Evolutionary conservation across 2,888 invertebrate species (phyloP).

Genomic region (Mellilla xanthometata): DNA sequence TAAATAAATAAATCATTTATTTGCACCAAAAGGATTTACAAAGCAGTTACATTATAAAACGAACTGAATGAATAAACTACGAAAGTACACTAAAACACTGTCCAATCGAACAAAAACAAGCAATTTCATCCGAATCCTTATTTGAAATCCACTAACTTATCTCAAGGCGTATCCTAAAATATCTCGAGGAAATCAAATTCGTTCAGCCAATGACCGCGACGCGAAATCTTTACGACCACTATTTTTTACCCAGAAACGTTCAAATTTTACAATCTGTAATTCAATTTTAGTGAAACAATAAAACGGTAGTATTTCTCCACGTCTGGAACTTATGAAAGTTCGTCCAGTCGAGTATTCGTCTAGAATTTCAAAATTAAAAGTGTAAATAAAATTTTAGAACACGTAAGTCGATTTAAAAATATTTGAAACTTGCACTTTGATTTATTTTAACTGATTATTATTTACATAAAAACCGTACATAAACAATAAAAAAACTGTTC

Average conservation of each 20-base stretch:
- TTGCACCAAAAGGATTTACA: background rate
- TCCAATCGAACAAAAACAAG: constrained; percentile 4
- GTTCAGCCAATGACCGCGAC: constrained; percentile 23
- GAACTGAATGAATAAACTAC: too few species aligned
- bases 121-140: constrained; percentile 7
- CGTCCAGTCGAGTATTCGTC: too few species aligned
- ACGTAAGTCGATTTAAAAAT: too few species aligned
- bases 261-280: background rate
- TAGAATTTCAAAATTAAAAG: too few species aligned
- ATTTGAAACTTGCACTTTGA: too few species aligned
- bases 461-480: background rate
- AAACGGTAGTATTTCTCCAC: background rate
- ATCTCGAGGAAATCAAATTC: constrained; percentile 24
- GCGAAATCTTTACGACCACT: constrained; percentile 1
- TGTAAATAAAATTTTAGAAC: too few species aligned
- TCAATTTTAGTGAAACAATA: background rate
- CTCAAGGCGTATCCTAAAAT: constrained; percentile 19
- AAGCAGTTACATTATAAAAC: too few species aligned
- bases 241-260: background rate
- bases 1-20: too few species aligned
- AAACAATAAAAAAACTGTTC: too few species aligned
- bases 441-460: too few species aligned
- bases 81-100: background rate
- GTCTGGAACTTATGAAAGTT: too few species aligned
- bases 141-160: constrained; percentile 25